Percentiles rank a stretch among this genome's conserved stretches.
These are phyloP conservation scores for Schlechtendalia chinensis DNA, from an alignment of 1,140 invertebrate species.

Conservation along the genomic window DNA sequence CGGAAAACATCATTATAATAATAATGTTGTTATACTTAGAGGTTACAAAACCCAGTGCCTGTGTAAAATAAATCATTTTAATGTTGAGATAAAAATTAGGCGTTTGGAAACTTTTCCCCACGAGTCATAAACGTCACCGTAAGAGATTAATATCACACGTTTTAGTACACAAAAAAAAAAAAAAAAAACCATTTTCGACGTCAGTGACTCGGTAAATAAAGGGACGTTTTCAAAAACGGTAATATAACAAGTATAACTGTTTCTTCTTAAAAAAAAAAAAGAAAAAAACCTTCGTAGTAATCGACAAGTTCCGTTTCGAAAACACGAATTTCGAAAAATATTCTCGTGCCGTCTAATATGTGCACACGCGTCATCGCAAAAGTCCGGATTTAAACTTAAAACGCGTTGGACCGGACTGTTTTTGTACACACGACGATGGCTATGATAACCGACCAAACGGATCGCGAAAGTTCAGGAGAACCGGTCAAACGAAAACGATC, in stretches of 20 bases:
- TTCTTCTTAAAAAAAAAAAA: too few species aligned
- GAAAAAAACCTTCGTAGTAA: too few species aligned
- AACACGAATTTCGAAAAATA: too few species aligned
- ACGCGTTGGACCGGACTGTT: too few species aligned
- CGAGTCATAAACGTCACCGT: not conserved
- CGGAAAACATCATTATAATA: not conserved
- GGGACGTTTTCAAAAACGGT: not conserved
- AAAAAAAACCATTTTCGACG: not conserved
- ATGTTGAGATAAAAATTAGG: not conserved
- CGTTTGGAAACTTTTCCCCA: not conserved
- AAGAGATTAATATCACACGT: constrained; percentile 27
- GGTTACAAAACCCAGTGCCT: not conserved
- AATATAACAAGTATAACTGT: not conserved
- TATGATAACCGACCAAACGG: too few species aligned
- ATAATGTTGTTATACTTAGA: not conserved
- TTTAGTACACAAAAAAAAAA: not conserved
- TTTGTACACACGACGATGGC: too few species aligned
- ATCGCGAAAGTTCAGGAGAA: too few species aligned
- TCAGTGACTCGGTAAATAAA: constrained; percentile 4
- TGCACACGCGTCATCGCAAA: too few species aligned
- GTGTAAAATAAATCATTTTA: not conserved
- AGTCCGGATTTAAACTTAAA: too few species aligned
- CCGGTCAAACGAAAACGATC: too few species aligned
- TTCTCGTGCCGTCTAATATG: too few species aligned
- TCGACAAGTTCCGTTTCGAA: too few species aligned